Evolutionary conservation across 2,888 invertebrate genomes (phyloP).

Genomic region (Mythimna ferrago): DNA sequence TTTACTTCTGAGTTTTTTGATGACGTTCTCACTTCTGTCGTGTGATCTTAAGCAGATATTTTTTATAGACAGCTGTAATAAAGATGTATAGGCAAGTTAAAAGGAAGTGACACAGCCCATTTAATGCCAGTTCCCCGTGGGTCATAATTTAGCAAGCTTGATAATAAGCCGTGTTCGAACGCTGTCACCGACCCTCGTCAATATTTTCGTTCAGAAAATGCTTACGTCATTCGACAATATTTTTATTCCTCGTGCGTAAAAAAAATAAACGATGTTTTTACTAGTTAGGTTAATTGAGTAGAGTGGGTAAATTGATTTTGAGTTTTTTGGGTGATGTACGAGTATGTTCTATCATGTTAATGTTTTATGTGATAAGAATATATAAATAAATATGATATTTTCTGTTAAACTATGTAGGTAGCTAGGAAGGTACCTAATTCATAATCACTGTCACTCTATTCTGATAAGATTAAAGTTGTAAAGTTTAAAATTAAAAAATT

Average conservation of each 20-base stretch:
- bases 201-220: slow-evolving; percentile 59
- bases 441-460: too few relatives aligned
- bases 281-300: slow-evolving; percentile 4
- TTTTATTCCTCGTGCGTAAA: slow-evolving; percentile 53
- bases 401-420: too few relatives aligned
- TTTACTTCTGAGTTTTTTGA: too few relatives aligned
- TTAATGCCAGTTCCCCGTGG: slow-evolving; percentile 52
- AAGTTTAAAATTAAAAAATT: too few relatives aligned
- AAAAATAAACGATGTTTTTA: slow-evolving; percentile 42
- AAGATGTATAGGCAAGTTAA: slow-evolving; percentile 29
- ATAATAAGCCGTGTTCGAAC: slow-evolving; percentile 60
- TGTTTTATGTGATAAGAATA: too few relatives aligned
- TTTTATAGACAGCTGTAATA: slow-evolving; percentile 43
- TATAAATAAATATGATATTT: too few relatives aligned
- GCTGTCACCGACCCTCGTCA: slow-evolving; percentile 65
- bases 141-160: slow-evolving; percentile 54
- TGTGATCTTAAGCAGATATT: too few relatives aligned
- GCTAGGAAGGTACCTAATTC: too few relatives aligned
- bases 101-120: slow-evolving; percentile 54
- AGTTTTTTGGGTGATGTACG: slow-evolving; percentile 3
- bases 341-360: background rate
- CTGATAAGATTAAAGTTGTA: too few relatives aligned
- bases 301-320: background rate
- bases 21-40: too few relatives aligned
- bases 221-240: slow-evolving; percentile 36